phyloP scores from a whole-genome alignment of 2,888 invertebrate species.

The Spodoptera littoralis region DNA sequence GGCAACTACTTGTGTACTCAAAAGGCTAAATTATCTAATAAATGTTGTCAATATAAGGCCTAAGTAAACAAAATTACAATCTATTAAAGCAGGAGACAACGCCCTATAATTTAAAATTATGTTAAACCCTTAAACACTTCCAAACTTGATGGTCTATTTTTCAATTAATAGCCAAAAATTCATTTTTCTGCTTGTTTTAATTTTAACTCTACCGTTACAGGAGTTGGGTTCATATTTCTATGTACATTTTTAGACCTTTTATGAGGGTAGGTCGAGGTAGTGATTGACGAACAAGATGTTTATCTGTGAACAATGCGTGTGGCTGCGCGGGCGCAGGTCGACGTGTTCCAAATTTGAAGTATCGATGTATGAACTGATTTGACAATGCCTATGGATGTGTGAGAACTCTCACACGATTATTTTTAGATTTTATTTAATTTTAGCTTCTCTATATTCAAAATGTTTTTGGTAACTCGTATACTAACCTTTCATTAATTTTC shows the following conservation, averaged over 20 bases:
- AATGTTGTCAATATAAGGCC: not conserved
- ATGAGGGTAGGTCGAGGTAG: constrained; percentile 68
- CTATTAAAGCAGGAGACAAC: constrained; percentile 36
- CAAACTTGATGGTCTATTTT: constrained; percentile 69
- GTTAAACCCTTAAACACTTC: constrained; percentile 65
- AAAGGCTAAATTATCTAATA: no score
- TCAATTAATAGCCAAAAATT: constrained; percentile 66
- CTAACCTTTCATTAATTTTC: not conserved
- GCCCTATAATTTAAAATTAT: constrained; percentile 67
- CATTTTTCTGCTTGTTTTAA: constrained; percentile 20
- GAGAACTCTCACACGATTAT: constrained; percentile 53
- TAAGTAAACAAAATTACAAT: constrained; percentile 11
- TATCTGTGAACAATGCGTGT: constrained; percentile 85
- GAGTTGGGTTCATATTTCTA: constrained; percentile 23
- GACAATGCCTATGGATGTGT: constrained; percentile 63
- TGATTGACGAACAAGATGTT: constrained; percentile 81
- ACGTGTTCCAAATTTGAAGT: constrained; percentile 66
- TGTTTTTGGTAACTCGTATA: not conserved
- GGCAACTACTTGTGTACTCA: no score
- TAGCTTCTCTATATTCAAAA: not conserved
- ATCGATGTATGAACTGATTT: constrained; percentile 68
- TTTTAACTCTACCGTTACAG: constrained; percentile 7
- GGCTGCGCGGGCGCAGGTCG: constrained; percentile 67
- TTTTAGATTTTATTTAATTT: constrained; percentile 2
- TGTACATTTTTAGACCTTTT: constrained; percentile 34